phyloP scores from a whole-genome alignment of 2,113 vertebrate genomes.

The Prionailurus bengalensis region DNA sequence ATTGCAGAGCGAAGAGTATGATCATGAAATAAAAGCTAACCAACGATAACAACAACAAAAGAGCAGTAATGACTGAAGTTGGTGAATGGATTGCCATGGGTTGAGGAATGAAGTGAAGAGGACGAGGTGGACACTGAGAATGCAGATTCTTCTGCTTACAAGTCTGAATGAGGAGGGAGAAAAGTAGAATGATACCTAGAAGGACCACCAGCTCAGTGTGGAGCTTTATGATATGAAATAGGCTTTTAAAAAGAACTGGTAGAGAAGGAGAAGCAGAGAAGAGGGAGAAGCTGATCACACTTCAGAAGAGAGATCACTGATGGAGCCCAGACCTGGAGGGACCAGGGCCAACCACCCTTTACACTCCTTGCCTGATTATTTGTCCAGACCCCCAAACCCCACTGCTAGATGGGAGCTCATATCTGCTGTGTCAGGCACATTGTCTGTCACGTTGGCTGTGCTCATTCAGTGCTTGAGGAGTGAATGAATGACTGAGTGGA shows the following conservation, averaged over 20 bases:
- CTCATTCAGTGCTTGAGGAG: background rate
- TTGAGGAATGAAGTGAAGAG: background rate
- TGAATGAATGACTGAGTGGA: background rate
- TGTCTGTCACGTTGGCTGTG: fast-evolving
- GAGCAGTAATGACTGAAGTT: conserved; percentile 28
- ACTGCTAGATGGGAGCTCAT: background rate
- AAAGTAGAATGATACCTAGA: background rate
- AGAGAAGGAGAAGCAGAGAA: background rate
- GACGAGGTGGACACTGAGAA: background rate
- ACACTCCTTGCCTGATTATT: background rate
- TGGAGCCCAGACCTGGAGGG: background rate
- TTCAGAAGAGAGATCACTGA: background rate
- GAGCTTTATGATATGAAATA: background rate
- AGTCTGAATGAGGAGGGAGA: background rate
- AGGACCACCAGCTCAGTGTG: background rate
- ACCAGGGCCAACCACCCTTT: background rate
- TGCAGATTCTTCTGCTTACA: background rate
- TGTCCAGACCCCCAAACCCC: too few species aligned
- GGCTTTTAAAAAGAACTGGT: background rate
- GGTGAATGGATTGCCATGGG: background rate
- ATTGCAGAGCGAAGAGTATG: conserved; percentile 83
- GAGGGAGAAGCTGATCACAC: background rate
- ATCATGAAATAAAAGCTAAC: conserved; percentile 54
- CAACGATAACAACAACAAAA: conserved; percentile 82
- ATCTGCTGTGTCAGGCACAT: background rate